Evolutionary conservation across 2,888 invertebrate species (phyloP).

Genomic region (Macrosoma leucophasiata): DNA sequence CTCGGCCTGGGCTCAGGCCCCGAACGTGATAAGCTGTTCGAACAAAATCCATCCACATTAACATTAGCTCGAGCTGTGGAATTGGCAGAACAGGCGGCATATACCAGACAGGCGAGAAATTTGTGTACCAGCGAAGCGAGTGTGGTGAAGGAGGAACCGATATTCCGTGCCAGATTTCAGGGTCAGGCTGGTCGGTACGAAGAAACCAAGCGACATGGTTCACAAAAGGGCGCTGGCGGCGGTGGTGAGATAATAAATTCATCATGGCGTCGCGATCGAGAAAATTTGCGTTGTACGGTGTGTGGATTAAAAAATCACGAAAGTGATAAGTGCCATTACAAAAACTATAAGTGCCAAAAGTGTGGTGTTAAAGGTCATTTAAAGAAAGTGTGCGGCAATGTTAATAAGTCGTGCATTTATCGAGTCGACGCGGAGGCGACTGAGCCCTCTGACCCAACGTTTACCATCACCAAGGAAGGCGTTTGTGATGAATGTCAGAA

Average conservation of each 20-base stretch:
- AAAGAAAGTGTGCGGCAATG: conserved; percentile 23
- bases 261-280: neutral
- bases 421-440: conserved; percentile 7
- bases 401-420: conserved; percentile 4
- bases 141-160: conserved; percentile 8
- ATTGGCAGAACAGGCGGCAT: conserved; percentile 18
- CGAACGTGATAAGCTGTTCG: conserved; percentile 18
- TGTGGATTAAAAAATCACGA: conserved; percentile 21
- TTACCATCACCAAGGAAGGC: neutral
- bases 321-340: conserved; percentile 20
- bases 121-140: neutral
- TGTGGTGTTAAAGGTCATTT: conserved; percentile 25
- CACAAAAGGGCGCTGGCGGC: conserved; percentile 4
- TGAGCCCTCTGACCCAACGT: no score
- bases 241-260: no score
- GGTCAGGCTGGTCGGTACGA: no score
- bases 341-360: conserved; percentile 21
- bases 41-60: conserved; percentile 11
- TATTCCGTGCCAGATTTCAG: conserved; percentile 3
- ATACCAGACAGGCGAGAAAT: conserved; percentile 7
- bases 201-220: no score
- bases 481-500: conserved; percentile 20
- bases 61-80: conserved; percentile 18
- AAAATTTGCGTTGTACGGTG: conserved; percentile 10
- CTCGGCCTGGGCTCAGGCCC: conserved; percentile 20